Conservation (phyloP, 1,140 invertebrate species). For the Eubasilissa regina region DNA sequence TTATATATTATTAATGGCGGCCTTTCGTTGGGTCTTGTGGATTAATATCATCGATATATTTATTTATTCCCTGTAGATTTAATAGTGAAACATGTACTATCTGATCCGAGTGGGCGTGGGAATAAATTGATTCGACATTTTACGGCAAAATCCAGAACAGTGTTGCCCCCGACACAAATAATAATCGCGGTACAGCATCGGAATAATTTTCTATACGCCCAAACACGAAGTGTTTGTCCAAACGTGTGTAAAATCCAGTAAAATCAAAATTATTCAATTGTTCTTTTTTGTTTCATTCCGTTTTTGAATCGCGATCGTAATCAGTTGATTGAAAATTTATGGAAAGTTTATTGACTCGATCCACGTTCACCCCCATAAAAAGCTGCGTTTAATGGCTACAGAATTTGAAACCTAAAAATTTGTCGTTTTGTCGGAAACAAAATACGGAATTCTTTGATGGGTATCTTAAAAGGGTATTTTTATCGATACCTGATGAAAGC, state of each 20-base stretch:
- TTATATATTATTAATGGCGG: constrained; percentile 13
- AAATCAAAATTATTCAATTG: constrained; percentile 43
- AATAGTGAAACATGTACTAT: constrained; percentile 40
- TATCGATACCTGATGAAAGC: not conserved
- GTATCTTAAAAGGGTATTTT: not conserved
- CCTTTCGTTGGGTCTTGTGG: not conserved
- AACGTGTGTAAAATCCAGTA: constrained; percentile 35
- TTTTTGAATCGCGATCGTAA: constrained; percentile 36
- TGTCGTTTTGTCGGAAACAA: constrained; percentile 14
- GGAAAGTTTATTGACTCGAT: constrained; percentile 36
- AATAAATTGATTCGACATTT: constrained; percentile 49
- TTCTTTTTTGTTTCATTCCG: constrained; percentile 31
- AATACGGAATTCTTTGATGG: constrained; percentile 30
- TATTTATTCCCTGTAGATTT: constrained; percentile 35
- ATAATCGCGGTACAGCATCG: constrained; percentile 31
- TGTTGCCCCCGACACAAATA: constrained; percentile 30
- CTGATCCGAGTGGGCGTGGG: constrained; percentile 33
- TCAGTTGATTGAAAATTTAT: constrained; percentile 40
- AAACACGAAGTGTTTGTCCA: constrained; percentile 38
- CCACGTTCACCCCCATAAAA: constrained; percentile 25
- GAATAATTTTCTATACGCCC: constrained; percentile 27
- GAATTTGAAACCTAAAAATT: not conserved
- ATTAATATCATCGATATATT: constrained; percentile 38
- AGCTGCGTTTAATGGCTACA: constrained; percentile 16
- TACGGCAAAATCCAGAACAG: constrained; percentile 20